These are phyloP conservation scores for Tiliacea citrago DNA, from an alignment of 2,888 invertebrate genomes.

Conservation along the genomic window DNA sequence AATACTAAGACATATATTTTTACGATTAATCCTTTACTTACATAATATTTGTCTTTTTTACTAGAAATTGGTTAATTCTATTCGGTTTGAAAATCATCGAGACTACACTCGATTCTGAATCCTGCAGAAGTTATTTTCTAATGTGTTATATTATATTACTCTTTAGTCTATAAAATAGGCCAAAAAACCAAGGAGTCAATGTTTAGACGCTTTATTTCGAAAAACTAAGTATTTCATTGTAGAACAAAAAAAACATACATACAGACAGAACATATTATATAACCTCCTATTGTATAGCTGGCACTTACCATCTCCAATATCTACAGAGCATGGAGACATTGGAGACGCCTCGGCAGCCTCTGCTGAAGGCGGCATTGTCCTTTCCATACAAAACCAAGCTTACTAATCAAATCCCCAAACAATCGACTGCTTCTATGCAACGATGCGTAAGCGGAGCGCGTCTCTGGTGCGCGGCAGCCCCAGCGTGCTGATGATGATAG, in stretches of 20 bases:
- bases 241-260: not conserved
- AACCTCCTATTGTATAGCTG: too few relatives aligned
- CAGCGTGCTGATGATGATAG: too few relatives aligned
- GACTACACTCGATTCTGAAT: not conserved
- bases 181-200: slow-evolving; percentile 10
- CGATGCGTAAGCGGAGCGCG: too few relatives aligned
- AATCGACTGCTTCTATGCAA: too few relatives aligned
- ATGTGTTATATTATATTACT: slow-evolving; percentile 22
- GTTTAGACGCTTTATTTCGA: slow-evolving; percentile 4
- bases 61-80: slow-evolving; percentile 19
- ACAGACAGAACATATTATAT: too few relatives aligned
- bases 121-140: not conserved
- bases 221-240: not conserved
- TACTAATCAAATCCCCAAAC: too few relatives aligned
- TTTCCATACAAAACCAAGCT: too few relatives aligned
- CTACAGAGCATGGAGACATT: too few relatives aligned
- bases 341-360: too few relatives aligned
- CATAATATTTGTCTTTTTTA: slow-evolving; percentile 46
- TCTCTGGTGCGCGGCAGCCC: too few relatives aligned
- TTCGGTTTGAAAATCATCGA: slow-evolving; percentile 4
- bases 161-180: slow-evolving; percentile 11
- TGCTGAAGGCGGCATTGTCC: too few relatives aligned
- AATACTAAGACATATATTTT: slow-evolving; percentile 30
- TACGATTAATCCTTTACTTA: slow-evolving; percentile 24
- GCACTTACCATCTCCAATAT: too few relatives aligned